These are phyloP conservation scores for Pitangus sulphuratus DNA, from an alignment of 2,797 vertebrate genomes.

Conservation along the genomic window DNA sequence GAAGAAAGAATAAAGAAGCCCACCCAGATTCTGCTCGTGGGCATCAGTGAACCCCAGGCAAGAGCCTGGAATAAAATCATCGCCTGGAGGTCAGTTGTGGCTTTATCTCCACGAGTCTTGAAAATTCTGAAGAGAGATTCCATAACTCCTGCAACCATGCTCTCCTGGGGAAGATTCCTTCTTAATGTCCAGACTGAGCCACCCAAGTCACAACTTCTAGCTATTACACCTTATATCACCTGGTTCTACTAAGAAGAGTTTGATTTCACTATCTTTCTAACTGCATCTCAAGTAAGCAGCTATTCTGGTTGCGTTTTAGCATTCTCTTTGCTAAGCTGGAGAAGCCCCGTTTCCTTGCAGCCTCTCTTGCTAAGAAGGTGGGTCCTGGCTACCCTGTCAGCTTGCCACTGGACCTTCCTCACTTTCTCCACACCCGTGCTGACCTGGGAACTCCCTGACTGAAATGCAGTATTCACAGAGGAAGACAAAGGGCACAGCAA, in stretches of 20 bases:
- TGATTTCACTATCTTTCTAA: not conserved
- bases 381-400: not conserved
- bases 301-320: not conserved
- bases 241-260: not conserved
- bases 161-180: not conserved
- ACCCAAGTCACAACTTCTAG: not conserved
- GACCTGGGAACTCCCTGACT: not conserved
- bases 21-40: not conserved
- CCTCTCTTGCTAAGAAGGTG: not conserved
- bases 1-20: not conserved
- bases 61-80: not conserved
- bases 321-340: not conserved
- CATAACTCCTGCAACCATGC: not conserved
- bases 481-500: not conserved
- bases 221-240: not conserved
- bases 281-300: not conserved
- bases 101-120: rapidly evolving
- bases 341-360: not conserved
- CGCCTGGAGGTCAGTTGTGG: not conserved
- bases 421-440: not conserved
- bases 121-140: not conserved
- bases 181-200: not conserved
- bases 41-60: not conserved
- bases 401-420: not conserved
- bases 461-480: rapidly evolving